These are phyloP conservation scores for Myotis brandtii DNA, from an alignment of 2,113 vertebrate species.

Conservation along the genomic window DNA sequence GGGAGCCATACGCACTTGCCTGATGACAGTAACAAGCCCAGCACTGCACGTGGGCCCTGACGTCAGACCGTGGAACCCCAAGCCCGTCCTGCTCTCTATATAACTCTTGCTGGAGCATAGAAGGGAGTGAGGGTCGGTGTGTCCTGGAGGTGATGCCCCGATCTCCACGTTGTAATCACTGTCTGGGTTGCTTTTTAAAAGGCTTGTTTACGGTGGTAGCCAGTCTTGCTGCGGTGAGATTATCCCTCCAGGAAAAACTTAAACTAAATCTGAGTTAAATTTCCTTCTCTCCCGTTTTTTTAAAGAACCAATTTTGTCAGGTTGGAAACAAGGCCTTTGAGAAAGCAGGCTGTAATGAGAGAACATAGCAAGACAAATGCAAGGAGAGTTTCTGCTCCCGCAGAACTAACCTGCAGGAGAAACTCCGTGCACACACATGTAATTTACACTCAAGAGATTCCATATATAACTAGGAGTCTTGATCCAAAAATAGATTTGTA, in stretches of 20 bases:
- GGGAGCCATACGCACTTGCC: neutral
- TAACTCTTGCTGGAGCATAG: conserved; percentile 8
- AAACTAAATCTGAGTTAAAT: neutral
- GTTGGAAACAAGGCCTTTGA: neutral
- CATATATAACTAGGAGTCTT: neutral
- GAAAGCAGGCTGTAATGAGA: neutral
- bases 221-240: neutral
- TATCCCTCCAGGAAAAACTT: neutral
- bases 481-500: neutral
- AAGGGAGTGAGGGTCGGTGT: neutral
- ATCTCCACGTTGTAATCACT: neutral
- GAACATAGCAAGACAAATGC: neutral
- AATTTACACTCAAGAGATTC: neutral
- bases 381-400: neutral
- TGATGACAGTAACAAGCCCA: neutral
- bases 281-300: neutral
- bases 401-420: neutral
- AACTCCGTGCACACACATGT: neutral
- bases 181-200: conserved; percentile 39
- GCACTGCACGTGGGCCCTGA: neutral
- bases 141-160: neutral
- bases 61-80: neutral
- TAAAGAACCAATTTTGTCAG: neutral
- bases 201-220: neutral
- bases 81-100: neutral